These are phyloP conservation scores for Isaurus tuberculatus DNA, from an alignment of 92 coral and sea anemone species.

Conservation along the genomic window DNA sequence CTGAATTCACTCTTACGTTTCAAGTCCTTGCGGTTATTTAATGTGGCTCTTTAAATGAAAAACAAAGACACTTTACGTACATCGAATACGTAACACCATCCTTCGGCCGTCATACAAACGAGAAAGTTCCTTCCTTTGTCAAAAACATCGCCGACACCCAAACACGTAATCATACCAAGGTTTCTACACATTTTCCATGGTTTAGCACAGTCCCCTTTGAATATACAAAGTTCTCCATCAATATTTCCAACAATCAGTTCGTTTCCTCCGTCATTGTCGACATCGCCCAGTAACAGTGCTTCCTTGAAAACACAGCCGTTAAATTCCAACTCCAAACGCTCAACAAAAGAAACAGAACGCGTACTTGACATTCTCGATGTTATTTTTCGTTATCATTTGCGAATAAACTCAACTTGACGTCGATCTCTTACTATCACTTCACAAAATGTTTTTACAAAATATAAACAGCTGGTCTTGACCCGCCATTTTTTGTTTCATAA, in stretches of 20 bases:
- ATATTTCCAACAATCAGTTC: conserved; percentile 86
- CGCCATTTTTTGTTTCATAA: conserved; percentile 26
- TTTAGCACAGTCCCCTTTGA: conserved; percentile 72
- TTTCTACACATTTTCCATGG: conserved; percentile 79
- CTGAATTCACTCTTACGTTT: neutral
- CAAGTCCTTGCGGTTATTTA: neutral
- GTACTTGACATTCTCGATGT: conserved; percentile 42
- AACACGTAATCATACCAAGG: conserved; percentile 91
- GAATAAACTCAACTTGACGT: neutral
- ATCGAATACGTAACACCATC: conserved; percentile 86
- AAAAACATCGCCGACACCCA: conserved; percentile 87
- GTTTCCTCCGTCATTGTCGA: conserved; percentile 82
- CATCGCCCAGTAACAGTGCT: conserved; percentile 82
- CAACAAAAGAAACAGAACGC: conserved; percentile 94
- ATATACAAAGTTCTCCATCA: conserved; percentile 85
- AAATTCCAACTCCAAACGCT: conserved; percentile 86
- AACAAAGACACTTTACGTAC: conserved; percentile 53
- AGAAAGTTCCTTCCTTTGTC: conserved; percentile 77
- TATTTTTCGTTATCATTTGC: neutral
- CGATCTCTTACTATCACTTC: neutral
- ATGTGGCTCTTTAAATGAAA: no score
- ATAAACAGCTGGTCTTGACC: neutral
- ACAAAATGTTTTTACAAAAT: no score
- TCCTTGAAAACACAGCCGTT: conserved; percentile 81
- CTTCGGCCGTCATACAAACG: conserved; percentile 88